Evolutionary conservation across 2,113 vertebrate species (phyloP), one percentile per base, ranked within the genome.

Genomic region (Petroica traversi): DNA sequence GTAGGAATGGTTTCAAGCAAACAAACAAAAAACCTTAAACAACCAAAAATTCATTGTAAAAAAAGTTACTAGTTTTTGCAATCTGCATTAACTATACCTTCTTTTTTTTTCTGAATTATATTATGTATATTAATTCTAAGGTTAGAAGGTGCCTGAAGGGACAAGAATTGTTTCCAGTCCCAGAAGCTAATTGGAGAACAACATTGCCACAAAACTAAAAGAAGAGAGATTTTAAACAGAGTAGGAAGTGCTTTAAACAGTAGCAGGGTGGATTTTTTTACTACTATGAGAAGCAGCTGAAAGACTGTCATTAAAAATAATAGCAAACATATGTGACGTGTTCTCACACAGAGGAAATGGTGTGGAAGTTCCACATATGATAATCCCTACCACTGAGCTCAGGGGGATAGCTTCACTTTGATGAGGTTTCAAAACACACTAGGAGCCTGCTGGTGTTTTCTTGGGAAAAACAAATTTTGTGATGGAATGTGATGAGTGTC

Each of bases 221-320:
- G 9, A 85, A 57, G 41, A 11, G 12, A 87, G 68, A 81, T 45
- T 34, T 26, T 55, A 75, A 45, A 68, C 5, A 9, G 31, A 26
- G 40, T 57, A 61, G 28, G 25, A 68, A 85, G 31, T 64, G 48
- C 49, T 92, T 88, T 72, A 62, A 82, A 85, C 77, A 82, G 85
- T 64, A 94, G 83, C 34, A 91, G 72, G 25, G 55, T 51, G 41
- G 43, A 74, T 61, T 76, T 66, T 85, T 89, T 88, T 18, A 55
- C 48, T 84, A 26, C 23, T 62, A 73, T 19, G 43, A 95, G 80
- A 89, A 84, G 36, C 73, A 89, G 63, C 64, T 91, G 72, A 91
- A 75, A 91, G 59, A 64, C 31, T 86, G 64, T 43, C 52, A 95
- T 92, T 94, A 93, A 88, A 95, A 93, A 88, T 71, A 89, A 93